Conservation (phyloP, 2,113 vertebrate genomes). For the Phrynosoma platyrhinos region DNA sequence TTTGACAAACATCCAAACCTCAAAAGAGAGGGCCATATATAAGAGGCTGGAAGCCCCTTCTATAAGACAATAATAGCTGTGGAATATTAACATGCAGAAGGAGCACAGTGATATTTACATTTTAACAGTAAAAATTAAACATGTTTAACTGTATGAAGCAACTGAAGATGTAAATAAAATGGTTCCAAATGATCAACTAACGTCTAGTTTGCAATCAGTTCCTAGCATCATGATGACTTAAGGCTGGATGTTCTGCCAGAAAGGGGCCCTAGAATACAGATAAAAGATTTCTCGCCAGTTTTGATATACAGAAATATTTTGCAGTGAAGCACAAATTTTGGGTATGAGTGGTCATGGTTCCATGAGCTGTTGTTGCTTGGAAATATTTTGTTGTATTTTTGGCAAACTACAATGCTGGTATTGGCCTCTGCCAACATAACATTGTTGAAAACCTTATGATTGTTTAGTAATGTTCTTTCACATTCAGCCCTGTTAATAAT, state of each 20-base stretch:
- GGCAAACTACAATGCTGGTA: conserved; percentile 6
- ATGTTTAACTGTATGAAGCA: background rate
- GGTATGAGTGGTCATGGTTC: background rate
- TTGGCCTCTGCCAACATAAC: background rate
- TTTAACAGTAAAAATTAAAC: background rate
- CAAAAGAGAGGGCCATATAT: background rate
- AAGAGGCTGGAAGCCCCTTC: background rate
- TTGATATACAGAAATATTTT: conserved; percentile 21
- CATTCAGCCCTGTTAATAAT: background rate
- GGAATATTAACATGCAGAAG: background rate
- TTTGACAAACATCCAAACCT: background rate
- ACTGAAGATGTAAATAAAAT: background rate
- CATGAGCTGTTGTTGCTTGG: background rate
- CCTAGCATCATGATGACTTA: conserved; percentile 33
- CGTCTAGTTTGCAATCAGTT: conserved; percentile 25
- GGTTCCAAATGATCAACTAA: conserved; percentile 24
- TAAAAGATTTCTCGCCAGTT: conserved; percentile 18
- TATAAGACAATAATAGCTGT: background rate
- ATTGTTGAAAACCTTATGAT: background rate
- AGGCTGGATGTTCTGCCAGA: conserved; percentile 44
- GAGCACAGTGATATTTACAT: background rate
- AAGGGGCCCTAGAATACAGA: conserved; percentile 38
- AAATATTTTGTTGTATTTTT: background rate
- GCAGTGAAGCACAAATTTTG: background rate
- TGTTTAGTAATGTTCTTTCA: background rate